Percentiles rank a stretch among this genome's conserved stretches.
Conservation (phyloP, 2,797 vertebrate species). For the Rhynchotus rufescens region DNA sequence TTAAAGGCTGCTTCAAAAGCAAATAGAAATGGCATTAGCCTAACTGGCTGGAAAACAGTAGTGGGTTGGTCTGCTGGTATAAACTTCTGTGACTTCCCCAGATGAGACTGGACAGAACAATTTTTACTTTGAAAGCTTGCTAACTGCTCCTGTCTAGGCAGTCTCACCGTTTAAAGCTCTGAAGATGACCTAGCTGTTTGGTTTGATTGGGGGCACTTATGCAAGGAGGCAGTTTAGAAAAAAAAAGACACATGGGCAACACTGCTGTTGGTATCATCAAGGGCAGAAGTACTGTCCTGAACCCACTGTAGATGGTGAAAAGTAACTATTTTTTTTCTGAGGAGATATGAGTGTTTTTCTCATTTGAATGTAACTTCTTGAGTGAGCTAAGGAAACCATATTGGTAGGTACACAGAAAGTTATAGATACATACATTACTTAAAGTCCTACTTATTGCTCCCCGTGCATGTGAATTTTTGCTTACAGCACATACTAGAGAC, state of each 20-base stretch:
- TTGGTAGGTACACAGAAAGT: accelerated
- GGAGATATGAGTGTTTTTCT: not conserved
- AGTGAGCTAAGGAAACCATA: not conserved
- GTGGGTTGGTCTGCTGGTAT: not conserved
- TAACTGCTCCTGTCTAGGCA: not conserved
- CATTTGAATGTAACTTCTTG: not conserved
- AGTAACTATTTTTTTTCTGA: not conserved
- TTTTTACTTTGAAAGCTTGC: not conserved
- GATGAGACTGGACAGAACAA: not conserved
- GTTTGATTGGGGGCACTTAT: not conserved
- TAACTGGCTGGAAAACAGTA: not conserved
- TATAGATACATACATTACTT: not conserved
- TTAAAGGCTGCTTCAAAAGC: not conserved
- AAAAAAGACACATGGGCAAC: not conserved
- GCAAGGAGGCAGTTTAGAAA: not conserved
- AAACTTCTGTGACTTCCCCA: not conserved
- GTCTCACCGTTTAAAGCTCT: not conserved
- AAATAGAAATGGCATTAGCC: not conserved
- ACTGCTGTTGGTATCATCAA: not conserved
- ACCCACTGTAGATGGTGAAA: not conserved
- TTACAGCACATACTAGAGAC: not conserved
- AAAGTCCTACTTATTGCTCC: not conserved
- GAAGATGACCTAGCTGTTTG: not conserved
- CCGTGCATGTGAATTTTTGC: not conserved
- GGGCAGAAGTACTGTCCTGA: not conserved